Percentiles rank a stretch among this genome's conserved stretches.
Evolutionary conservation across 2,797 vertebrate species (phyloP).

Genomic region (Syndactyla subalaris): DNA sequence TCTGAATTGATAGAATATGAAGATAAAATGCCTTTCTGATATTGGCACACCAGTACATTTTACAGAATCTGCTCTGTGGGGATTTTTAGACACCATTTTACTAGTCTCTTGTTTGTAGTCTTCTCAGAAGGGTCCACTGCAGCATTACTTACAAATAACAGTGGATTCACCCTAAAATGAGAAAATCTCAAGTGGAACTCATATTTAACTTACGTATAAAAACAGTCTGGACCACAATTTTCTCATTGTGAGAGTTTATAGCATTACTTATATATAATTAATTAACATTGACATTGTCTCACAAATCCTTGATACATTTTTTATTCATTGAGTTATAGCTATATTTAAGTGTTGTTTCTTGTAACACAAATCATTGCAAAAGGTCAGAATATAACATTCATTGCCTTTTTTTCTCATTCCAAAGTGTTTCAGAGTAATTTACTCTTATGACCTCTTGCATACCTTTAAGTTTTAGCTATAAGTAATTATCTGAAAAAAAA

Average conservation of each 20-base stretch:
- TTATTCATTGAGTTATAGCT: background rate
- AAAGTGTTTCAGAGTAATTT: slow-evolving; percentile 5
- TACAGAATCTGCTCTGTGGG: background rate
- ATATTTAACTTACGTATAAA: background rate
- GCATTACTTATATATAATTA: background rate
- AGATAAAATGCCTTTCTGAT: background rate
- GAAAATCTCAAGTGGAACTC: background rate
- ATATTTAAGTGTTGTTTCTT: background rate
- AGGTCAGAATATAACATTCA: background rate
- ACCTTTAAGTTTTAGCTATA: background rate
- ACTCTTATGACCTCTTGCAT: slow-evolving; percentile 5
- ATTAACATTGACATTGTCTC: background rate
- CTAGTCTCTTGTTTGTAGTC: background rate
- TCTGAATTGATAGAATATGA: background rate
- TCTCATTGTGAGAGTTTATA: background rate
- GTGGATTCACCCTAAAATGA: background rate
- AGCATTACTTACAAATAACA: background rate
- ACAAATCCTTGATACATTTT: background rate
- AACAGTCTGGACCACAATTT: background rate
- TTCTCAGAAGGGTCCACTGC: background rate
- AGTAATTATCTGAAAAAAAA: background rate
- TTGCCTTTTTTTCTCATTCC: background rate
- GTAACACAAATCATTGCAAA: background rate
- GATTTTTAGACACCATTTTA: background rate
- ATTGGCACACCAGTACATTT: background rate